Conservation (phyloP, 2,113 vertebrate genomes). For the Tricholaema leucomelas region DNA sequence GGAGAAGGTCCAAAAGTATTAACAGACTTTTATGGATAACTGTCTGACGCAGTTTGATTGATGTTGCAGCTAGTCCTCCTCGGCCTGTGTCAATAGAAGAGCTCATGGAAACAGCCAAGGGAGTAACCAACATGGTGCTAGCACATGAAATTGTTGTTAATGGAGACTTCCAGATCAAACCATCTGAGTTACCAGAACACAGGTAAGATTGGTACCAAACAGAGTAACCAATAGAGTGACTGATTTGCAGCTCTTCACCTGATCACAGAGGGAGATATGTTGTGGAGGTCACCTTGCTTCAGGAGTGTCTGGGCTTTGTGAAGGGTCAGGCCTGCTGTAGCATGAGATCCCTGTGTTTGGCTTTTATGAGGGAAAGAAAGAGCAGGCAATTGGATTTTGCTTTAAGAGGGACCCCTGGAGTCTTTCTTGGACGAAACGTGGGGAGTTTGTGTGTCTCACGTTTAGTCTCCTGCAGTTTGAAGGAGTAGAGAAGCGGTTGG, state of each 20-base stretch:
- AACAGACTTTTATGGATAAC: neutral
- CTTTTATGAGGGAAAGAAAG: neutral
- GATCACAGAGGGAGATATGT: too few relatives aligned
- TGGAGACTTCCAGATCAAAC: slow-evolving; percentile 88
- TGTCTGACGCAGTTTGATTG: slow-evolving; percentile 29
- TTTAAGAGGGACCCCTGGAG: neutral
- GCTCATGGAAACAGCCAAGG: slow-evolving; percentile 90
- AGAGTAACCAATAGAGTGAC: too few relatives aligned
- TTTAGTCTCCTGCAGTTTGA: too few relatives aligned
- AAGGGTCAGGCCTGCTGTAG: too few relatives aligned
- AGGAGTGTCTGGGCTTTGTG: too few relatives aligned
- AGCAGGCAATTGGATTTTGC: neutral
- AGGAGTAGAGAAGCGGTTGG: neutral
- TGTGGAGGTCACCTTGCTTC: too few relatives aligned
- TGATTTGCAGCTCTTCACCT: too few relatives aligned
- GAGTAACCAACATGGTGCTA: slow-evolving; percentile 92
- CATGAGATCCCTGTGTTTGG: too few relatives aligned
- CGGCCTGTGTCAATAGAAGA: slow-evolving; percentile 87
- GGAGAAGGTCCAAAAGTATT: neutral
- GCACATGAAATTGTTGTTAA: slow-evolving; percentile 96
- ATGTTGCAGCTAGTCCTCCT: slow-evolving; percentile 84
- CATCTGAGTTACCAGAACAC: slow-evolving; percentile 84
- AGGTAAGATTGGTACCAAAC: slow-evolving; percentile 76
- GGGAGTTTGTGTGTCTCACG: neutral
- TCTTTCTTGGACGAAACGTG: neutral